Base-by-base conservation (phyloP, 2,888 invertebrate genomes). In the Dicyrtomina minuta region DNA sequence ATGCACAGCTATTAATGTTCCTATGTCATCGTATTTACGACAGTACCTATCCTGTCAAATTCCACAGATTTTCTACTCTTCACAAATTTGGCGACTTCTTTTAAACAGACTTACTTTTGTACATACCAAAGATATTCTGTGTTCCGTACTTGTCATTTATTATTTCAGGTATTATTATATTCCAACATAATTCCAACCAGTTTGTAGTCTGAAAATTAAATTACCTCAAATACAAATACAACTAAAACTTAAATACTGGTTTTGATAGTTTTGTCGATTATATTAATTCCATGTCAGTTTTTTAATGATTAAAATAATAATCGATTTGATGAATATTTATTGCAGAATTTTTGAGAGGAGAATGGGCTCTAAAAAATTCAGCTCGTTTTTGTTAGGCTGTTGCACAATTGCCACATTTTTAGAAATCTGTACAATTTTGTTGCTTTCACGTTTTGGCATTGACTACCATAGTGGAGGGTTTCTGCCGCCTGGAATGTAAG, bases 301-400 rank as follows among this genome's bases (percentile, higher is more conserved):
- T n/a, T n/a, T n/a, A n/a, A n/a, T n/a, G n/a, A n/a, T n/a, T n/a
- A n/a, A n/a, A n/a, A n/a, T n/a, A n/a, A n/a, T n/a, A n/a, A n/a
- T n/a, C n/a, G n/a, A n/a, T n/a, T n/a, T n/a, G n/a, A n/a, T n/a
- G n/a, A n/a, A n/a, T n/a, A n/a, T n/a, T n/a, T n/a, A n/a, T n/a
- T 33, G 43, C 74, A 81, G 85, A 72, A 81, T 85, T 70, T 84
- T 85, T 81, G 85, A 85, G 79, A 79, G 84, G 72, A 78, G 84
- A 71, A 84, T 83, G 81, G 85, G 85, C 15, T 84, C 85, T 22
- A 81, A 81, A 70, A 84, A 84, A 78, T 85, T 84, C 80, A 81
- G 82, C 43, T 83, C 83, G 0, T 81, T 81, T 75, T 74, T 85
- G 43, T 72, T 84, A 55, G 83, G 83, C 6, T 82, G 82, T 13